Base-by-base conservation (phyloP, 2,113 vertebrate species). In the Leucopsar rothschildi region DNA sequence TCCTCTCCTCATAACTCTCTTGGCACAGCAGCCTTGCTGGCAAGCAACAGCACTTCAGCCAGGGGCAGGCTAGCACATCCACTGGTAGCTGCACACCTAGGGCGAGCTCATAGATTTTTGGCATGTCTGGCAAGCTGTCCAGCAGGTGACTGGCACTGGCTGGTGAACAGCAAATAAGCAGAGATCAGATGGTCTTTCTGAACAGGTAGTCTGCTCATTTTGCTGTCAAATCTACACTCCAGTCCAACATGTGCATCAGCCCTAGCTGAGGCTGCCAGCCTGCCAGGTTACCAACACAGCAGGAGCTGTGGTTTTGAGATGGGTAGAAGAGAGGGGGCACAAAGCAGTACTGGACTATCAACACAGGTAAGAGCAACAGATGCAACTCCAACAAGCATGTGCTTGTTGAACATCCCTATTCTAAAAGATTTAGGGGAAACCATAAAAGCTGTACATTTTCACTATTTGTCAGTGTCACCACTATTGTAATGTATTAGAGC, bases 241-340 rank as follows among this genome's bases (percentile, higher is more conserved):
- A 66, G 42, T 23, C 52, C 52, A 66, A 7, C 4, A 47, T 1
- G 15, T 2, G 8, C 14, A 35, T 65, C 12, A 53, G 37, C 37
- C 52, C 14, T 27, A 0, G 0, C 29, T 29, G 18, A 65, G 33
- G 17, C 44, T 83, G 72, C 15, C 64, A 83, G 59, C 11, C 52
- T 40, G 57, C 5, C 5, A 50, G 17, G 28, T 35, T 39, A 71
- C 0, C 1, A 47, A 56, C 35, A 20, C 16, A 47, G 60, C 9
- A 61, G 63, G 65, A 70, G 45, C 44, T 61, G 52, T 18, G 56
- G 39, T 66, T 60, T 53, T 37, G 13, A 11, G 47, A 10, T 31
- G 15, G 42, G 15, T 16, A 35, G 9, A 63, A 71, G 23, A 66
- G 0, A 64, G 13, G 4, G 16, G 7, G 8, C 23, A 60, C 0